Evolutionary conservation across 1,140 invertebrate species (phyloP).

Genomic region (Ridgeia piscesae): DNA sequence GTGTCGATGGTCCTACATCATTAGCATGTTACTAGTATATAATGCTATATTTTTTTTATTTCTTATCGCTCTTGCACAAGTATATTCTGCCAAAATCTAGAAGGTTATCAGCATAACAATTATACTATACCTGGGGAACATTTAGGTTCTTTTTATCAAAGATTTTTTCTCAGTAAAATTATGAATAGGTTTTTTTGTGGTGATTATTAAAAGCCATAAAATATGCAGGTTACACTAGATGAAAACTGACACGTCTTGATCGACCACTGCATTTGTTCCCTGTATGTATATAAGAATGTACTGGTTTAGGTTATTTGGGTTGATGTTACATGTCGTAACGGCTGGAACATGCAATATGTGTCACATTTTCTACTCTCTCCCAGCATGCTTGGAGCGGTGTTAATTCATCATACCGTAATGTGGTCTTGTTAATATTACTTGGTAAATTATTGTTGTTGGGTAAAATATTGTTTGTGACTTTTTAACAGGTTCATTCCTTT

Average conservation of each 20-base stretch:
- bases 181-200: not conserved
- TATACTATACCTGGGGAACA: not conserved
- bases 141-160: not conserved
- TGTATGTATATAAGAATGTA: not conserved
- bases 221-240: not conserved
- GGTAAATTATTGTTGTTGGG: not conserved
- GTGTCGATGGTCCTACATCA: not conserved
- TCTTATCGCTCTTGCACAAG: not conserved
- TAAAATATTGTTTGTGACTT: conserved; percentile 2
- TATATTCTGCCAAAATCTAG: not conserved
- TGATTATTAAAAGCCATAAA: not conserved
- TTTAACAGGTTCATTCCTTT: not conserved
- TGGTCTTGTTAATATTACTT: not conserved
- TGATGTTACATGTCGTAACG: not conserved
- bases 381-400: not conserved
- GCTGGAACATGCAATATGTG: not conserved
- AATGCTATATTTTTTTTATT: not conserved
- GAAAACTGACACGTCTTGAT: not conserved
- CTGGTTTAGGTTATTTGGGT: not conserved
- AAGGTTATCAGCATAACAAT: not conserved
- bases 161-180: not conserved
- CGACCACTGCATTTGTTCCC: not conserved
- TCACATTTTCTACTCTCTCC: not conserved
- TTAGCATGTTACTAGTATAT: not conserved
- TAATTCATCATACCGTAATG: not conserved